Percentiles rank a stretch among this genome's conserved stretches.
phyloP scores from a whole-genome alignment of 2,113 vertebrate species.

The Rhagologus leucostigma region DNA sequence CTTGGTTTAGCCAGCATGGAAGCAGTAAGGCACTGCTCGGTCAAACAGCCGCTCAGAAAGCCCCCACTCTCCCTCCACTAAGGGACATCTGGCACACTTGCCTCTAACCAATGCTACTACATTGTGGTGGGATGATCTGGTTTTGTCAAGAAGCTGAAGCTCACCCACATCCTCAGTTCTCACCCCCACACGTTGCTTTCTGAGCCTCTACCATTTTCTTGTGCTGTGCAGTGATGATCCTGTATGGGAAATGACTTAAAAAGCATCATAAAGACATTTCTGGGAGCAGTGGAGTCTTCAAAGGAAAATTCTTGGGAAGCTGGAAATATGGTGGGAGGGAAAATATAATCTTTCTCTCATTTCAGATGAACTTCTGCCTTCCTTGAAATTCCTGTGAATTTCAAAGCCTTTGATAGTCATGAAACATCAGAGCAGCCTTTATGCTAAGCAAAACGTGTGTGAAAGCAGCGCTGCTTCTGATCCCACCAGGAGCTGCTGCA shows the following conservation, averaged over 20 bases:
- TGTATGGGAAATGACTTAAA: not conserved
- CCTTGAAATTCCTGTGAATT: conserved; percentile 48
- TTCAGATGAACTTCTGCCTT: conserved; percentile 57
- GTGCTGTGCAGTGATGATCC: not conserved
- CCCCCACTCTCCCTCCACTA: accelerated
- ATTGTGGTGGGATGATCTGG: not conserved
- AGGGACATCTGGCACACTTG: not conserved
- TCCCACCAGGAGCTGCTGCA: not conserved
- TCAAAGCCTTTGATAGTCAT: conserved; percentile 45
- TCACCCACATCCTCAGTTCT: not conserved
- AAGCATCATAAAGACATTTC: not conserved
- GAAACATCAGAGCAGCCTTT: conserved; percentile 51
- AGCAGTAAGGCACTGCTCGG: not conserved
- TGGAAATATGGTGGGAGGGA: conserved; percentile 34
- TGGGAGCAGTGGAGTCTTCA: not conserved
- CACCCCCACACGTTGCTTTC: not conserved
- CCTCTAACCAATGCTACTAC: not conserved
- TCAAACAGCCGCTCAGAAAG: not conserved
- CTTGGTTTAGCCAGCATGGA: not conserved
- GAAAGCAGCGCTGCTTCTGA: not conserved
- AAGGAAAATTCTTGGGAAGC: conserved; percentile 30
- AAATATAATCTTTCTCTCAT: conserved; percentile 32
- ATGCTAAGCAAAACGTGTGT: conserved; percentile 42
- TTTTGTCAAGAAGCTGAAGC: not conserved
- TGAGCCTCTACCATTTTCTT: not conserved